Conservation (phyloP, 2,888 invertebrate species). For the Allophyes oxyacanthae region DNA sequence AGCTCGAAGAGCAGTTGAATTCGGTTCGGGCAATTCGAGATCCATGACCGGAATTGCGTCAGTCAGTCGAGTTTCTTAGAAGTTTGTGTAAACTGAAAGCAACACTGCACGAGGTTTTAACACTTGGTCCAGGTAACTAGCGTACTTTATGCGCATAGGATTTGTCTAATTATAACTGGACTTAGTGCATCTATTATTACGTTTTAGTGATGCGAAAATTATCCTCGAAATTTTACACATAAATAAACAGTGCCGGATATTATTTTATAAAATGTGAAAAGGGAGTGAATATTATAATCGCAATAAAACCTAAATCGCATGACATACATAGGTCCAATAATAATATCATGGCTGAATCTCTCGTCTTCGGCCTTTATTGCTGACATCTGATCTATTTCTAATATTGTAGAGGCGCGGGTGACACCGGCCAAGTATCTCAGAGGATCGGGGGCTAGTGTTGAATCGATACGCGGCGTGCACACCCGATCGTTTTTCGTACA, state of each 20-base stretch:
- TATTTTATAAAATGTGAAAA: conserved; percentile 32
- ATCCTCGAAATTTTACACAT: conserved; percentile 26
- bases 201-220: conserved; percentile 26
- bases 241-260: conserved; percentile 34
- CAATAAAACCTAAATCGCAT: conserved; percentile 42
- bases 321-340: conserved; percentile 26
- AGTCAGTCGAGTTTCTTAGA: conserved; percentile 80
- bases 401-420: conserved; percentile 57
- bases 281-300: conserved; percentile 33
- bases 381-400: conserved; percentile 66
- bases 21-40: conserved; percentile 76
- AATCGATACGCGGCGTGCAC: conserved; percentile 53
- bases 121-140: conserved; percentile 61
- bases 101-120: conserved; percentile 73
- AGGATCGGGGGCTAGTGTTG: conserved; percentile 46
- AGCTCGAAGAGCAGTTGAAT: conserved; percentile 84
- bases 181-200: conserved; percentile 41
- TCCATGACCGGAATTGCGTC: conserved; percentile 88
- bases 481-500: conserved; percentile 76
- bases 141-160: conserved; percentile 50
- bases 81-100: conserved; percentile 81
- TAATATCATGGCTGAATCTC: conserved; percentile 37
- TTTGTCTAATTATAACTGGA: conserved; percentile 59
- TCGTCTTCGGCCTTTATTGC: conserved; percentile 57
- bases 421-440: conserved; percentile 61